Evolutionary conservation across 2,888 invertebrate species (phyloP).

Genomic region (Timema podura): DNA sequence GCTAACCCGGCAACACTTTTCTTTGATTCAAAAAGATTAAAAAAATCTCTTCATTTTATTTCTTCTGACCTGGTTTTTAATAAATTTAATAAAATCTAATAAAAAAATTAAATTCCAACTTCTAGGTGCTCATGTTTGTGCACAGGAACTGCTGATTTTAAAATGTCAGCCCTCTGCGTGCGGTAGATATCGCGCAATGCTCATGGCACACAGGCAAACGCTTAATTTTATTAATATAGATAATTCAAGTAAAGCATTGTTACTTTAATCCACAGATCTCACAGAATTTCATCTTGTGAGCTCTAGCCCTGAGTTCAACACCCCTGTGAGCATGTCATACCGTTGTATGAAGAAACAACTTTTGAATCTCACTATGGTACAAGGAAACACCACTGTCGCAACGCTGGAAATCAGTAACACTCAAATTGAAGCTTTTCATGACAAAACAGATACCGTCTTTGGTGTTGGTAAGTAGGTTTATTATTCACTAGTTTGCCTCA

Average conservation of each 20-base stretch:
- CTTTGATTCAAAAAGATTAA: no score
- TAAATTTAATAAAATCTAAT: no score
- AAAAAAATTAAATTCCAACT: no score
- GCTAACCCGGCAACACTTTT: no score
- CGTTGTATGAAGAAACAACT: slow-evolving; percentile 60
- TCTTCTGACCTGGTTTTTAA: no score
- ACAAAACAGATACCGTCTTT: slow-evolving; percentile 52
- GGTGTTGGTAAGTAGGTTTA: slow-evolving; percentile 54
- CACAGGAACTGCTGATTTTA: no score
- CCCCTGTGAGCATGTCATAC: slow-evolving; percentile 65
- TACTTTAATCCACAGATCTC: slow-evolving; percentile 37
- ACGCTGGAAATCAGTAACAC: slow-evolving; percentile 56
- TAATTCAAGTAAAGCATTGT: background rate
- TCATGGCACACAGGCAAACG: no score
- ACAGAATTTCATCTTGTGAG: slow-evolving; percentile 48
- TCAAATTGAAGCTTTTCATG: slow-evolving; percentile 71
- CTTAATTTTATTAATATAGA: background rate
- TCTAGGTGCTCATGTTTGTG: no score
- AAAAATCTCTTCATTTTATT: no score
- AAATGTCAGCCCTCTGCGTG: no score
- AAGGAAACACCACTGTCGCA: slow-evolving; percentile 43
- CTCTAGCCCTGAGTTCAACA: slow-evolving; percentile 52
- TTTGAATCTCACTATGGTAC: slow-evolving; percentile 52
- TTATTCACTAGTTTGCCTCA: background rate
- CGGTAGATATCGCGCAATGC: no score